phyloP scores from a whole-genome alignment of 2,113 vertebrate species.

The Varanus salvator region DNA sequence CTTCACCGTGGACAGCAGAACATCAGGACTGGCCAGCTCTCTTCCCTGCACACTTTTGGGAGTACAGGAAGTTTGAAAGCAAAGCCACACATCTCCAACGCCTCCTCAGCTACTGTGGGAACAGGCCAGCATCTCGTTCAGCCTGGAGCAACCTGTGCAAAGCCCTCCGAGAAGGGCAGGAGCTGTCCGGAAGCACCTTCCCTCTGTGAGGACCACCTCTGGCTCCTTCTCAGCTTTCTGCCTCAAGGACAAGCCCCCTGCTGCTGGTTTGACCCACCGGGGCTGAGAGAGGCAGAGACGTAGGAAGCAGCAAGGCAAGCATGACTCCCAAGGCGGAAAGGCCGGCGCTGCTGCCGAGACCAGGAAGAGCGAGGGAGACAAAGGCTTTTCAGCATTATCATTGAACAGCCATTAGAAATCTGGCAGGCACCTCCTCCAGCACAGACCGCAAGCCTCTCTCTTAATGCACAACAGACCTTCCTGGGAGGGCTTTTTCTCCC shows the following conservation, averaged over 20 bases:
- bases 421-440: slow-evolving; percentile 71
- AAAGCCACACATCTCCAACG: no score
- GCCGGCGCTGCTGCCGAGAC: slow-evolving; percentile 36
- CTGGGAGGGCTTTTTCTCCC: slow-evolving; percentile 31
- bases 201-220: neutral
- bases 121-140: neutral
- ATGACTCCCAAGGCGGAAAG: slow-evolving; percentile 31
- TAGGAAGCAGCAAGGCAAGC: slow-evolving; percentile 69
- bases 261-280: slow-evolving; percentile 49
- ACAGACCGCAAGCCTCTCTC: slow-evolving; percentile 80
- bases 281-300: slow-evolving; percentile 30
- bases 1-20: neutral
- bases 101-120: neutral
- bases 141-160: neutral
- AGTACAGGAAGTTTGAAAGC: no score
- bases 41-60: neutral
- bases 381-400: slow-evolving; percentile 79
- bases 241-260: slow-evolving; percentile 31
- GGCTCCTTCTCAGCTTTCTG: slow-evolving; percentile 16
- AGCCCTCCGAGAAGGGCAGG: neutral
- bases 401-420: slow-evolving; percentile 87
- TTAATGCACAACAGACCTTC: slow-evolving; percentile 62
- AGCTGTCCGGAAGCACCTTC: neutral
- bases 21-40: neutral
- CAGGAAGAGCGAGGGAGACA: slow-evolving; percentile 64